These are phyloP conservation scores for Pogonognathellus flavescens DNA, from an alignment of 1,140 invertebrate species.

Conservation along the genomic window DNA sequence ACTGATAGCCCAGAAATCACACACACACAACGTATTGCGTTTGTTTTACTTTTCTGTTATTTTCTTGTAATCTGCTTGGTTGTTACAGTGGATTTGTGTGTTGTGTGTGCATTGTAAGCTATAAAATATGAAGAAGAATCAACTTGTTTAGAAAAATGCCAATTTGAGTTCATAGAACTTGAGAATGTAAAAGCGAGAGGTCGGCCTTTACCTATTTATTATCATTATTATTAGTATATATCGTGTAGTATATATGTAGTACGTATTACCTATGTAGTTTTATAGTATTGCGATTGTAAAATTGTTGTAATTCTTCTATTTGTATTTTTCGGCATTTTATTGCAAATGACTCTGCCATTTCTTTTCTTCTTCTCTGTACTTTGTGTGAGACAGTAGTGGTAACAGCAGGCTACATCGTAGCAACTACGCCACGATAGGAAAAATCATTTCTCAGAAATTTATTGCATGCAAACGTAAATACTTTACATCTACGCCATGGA, in stretches of 20 bases:
- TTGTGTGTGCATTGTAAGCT: background rate
- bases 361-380: background rate
- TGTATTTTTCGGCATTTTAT: conserved; percentile 40
- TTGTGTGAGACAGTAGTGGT: too few relatives aligned
- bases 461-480: too few relatives aligned
- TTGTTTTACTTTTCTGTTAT: background rate
- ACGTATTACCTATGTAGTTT: background rate
- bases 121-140: conserved; percentile 15
- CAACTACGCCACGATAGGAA: too few relatives aligned
- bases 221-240: conserved; percentile 17
- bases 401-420: too few relatives aligned
- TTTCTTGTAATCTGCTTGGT: background rate
- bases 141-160: background rate
- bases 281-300: background rate
- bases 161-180: conserved; percentile 43
- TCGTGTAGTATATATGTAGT: background rate
- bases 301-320: background rate
- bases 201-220: conserved; percentile 48
- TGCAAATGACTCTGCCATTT: conserved; percentile 9
- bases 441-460: too few relatives aligned
- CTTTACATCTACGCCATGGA: too few relatives aligned
- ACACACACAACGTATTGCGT: background rate
- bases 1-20: too few relatives aligned
- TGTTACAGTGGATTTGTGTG: background rate
- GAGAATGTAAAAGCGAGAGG: conserved; percentile 36